These are phyloP conservation scores for Sphaerophoria taeniata DNA, from an alignment of 2,888 invertebrate species.

Conservation along the genomic window DNA sequence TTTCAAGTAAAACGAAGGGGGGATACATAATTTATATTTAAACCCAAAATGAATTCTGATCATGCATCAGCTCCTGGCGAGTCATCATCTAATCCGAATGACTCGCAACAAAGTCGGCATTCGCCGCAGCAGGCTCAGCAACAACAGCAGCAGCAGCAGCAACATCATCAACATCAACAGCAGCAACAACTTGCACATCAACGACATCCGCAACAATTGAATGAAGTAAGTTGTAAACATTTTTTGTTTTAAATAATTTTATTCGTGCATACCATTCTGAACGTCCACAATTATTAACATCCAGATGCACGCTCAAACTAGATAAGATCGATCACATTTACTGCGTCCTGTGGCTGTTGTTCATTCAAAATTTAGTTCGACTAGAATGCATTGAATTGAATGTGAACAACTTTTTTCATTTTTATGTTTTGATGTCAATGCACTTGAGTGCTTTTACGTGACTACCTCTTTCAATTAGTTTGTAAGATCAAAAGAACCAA, in stretches of 20 bases:
- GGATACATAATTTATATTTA: conserved; percentile 34
- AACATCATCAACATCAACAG: conserved; percentile 82
- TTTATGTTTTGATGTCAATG: no score
- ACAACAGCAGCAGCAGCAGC: conserved; percentile 80
- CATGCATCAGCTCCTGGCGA: conserved; percentile 69
- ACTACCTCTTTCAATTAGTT: no score
- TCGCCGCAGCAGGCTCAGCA: conserved; percentile 75
- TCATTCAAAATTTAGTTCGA: no score
- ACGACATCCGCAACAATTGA: conserved; percentile 80
- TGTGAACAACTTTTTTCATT: no score
- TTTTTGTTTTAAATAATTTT: not conserved
- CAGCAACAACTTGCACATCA: conserved; percentile 85
- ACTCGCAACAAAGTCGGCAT: conserved; percentile 73
- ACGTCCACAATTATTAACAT: no score
- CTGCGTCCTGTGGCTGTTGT: no score
- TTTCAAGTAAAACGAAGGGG: not conserved
- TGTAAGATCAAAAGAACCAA: no score
- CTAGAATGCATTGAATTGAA: no score
- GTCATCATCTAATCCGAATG: conserved; percentile 72
- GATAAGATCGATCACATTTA: no score
- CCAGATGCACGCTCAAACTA: no score
- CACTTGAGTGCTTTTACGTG: no score
- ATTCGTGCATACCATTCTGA: no score
- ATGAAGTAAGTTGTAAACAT: conserved; percentile 60
- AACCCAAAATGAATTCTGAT: conserved; percentile 66